Base-by-base conservation (phyloP, 2,113 vertebrate genomes). In the Pipa parva region DNA sequence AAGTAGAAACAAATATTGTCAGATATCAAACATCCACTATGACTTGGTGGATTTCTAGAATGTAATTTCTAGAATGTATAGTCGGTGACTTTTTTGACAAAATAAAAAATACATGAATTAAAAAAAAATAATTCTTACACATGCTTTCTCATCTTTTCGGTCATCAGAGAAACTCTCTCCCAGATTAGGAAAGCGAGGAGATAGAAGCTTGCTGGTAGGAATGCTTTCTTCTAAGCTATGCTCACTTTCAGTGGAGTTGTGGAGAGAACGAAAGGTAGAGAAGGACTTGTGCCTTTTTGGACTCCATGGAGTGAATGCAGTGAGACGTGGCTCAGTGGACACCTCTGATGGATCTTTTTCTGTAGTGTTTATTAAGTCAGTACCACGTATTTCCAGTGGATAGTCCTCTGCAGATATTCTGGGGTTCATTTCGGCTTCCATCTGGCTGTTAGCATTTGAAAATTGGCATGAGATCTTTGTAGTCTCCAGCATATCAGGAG, bases 141-240 rank as follows among this genome's bases (percentile, higher is more conserved):
- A 24, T 3, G 26, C 29, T 13, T 12, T 54, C 5, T 29, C 58
- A 29, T 70, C 66, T 28, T 61, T 60, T 21, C 49, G 7, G 24
- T 61, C 66, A 18, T 70, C 66, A 29, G 66, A 61, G 48, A 70
- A 70, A 29, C 66, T 70, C 27, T 76, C 72, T 61, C 66, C 42
- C 46, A 74, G 39, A 11, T 65, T 69, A 1, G 71, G 57, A 54
- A 76, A 74, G 46, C 56, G 72, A 7, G 75, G 64, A 11, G 55
- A 20, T 1, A 71, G 51, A 8, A 70, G 61, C 1, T 63, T 36
- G 22, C 31, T 64, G 1, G 67, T 1, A 3, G 60, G 64, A 0
- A 33, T 20, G 0, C 8, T 28, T 3, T 72, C 72, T 24, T 76
- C 72, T 9, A 45, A 59, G 12, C 72, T 70, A 57, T 64, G 74